A percentile compares a stretch with the other conserved stretches of the same genome.
These are phyloP conservation scores for Lutjanus argentimaculatus DNA, from an alignment of 2,797 vertebrate species.

Conservation along the genomic window DNA sequence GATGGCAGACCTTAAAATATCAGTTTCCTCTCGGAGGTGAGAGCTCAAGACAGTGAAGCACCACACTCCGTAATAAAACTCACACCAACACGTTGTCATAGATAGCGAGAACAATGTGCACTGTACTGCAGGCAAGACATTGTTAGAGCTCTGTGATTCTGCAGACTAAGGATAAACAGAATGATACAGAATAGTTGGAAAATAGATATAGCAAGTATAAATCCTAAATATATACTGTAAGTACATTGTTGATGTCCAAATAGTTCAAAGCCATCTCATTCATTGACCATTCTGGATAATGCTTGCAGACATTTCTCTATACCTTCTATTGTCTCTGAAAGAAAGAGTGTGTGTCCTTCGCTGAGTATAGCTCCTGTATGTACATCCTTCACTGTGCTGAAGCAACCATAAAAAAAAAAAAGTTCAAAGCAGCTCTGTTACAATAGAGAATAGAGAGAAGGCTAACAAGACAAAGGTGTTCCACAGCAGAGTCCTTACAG, in stretches of 20 bases:
- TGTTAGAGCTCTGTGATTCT: constrained; percentile 8
- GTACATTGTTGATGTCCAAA: background rate
- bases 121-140: constrained; percentile 28
- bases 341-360: too few relatives aligned
- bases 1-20: constrained; percentile 85
- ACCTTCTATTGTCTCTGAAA: background rate
- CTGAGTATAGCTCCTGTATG: background rate
- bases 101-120: constrained; percentile 41
- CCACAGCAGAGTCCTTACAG: background rate
- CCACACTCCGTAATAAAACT: constrained; percentile 62
- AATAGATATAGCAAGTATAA: background rate
- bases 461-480: background rate
- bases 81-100: constrained; percentile 59
- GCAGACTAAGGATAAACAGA: background rate
- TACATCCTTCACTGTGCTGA: background rate
- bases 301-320: background rate
- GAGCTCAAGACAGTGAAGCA: constrained; percentile 67
- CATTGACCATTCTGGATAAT: background rate
- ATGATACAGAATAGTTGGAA: background rate
- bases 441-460: constrained; percentile 23
- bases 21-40: constrained; percentile 72
- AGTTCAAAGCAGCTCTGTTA: background rate
- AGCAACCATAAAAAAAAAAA: background rate
- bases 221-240: background rate
- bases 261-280: background rate